These are phyloP conservation scores for Spicauda simplicius DNA, from an alignment of 2,888 invertebrate species.

Conservation along the genomic window DNA sequence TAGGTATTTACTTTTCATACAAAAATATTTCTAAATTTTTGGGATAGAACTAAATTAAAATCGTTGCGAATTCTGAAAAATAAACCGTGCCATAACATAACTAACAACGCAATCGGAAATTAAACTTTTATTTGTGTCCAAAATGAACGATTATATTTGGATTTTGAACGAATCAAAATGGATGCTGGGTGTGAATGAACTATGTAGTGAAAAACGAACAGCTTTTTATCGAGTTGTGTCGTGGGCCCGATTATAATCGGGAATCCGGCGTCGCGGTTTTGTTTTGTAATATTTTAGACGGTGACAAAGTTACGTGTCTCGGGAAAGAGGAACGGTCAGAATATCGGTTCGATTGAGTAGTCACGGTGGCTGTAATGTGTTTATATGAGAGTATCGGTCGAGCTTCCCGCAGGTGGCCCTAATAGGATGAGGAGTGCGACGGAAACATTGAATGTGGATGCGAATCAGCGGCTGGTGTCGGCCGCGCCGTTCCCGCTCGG, in stretches of 20 bases:
- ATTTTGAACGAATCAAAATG: slow-evolving; percentile 85
- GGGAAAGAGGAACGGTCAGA: slow-evolving; percentile 55
- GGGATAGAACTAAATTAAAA: not conserved
- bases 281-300: slow-evolving; percentile 65
- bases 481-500: slow-evolving; percentile 64
- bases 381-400: slow-evolving; percentile 73
- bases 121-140: slow-evolving; percentile 63
- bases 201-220: slow-evolving; percentile 83
- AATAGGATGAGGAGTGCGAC: slow-evolving; percentile 81
- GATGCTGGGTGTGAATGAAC: slow-evolving; percentile 86
- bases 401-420: slow-evolving; percentile 81
- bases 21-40: not conserved
- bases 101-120: slow-evolving; percentile 57
- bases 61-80: not conserved
- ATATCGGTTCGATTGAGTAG: slow-evolving; percentile 68
- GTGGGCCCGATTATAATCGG: slow-evolving; percentile 78
- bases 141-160: slow-evolving; percentile 79
- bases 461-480: slow-evolving; percentile 64
- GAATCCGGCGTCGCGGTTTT: slow-evolving; percentile 74
- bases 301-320: slow-evolving; percentile 65
- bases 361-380: slow-evolving; percentile 82
- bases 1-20: not conserved
- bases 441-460: slow-evolving; percentile 71
- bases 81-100: slow-evolving; percentile 41
- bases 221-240: slow-evolving; percentile 83